A percentile compares a stretch with the other conserved stretches of the same genome.
Conservation (phyloP, 1,140 invertebrate species). For the Dinoponera quadriceps region DNA sequence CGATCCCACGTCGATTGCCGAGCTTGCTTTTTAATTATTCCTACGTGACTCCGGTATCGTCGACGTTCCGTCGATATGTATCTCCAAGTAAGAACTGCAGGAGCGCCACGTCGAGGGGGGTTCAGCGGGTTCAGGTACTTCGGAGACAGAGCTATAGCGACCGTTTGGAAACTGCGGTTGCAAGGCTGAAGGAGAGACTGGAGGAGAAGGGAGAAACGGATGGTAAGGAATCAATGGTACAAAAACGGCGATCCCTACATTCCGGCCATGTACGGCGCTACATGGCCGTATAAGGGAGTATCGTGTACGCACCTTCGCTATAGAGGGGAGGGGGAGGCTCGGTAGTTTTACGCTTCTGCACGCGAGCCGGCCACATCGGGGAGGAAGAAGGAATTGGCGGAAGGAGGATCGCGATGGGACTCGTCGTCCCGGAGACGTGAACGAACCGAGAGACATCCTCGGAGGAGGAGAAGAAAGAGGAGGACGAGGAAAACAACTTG, state of each 20-base stretch:
- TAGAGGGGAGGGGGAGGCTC: conserved; percentile 45
- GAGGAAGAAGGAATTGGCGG: conserved; percentile 3
- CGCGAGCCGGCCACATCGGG: conserved; percentile 31
- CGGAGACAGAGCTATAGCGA: no score
- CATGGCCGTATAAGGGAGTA: conserved; percentile 80
- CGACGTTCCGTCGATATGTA: background rate
- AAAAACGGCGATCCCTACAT: conserved; percentile 84
- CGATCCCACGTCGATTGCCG: conserved; percentile 14
- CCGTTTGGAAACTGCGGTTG: no score
- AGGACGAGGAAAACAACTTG: background rate
- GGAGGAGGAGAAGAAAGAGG: no score
- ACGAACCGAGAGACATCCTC: no score
- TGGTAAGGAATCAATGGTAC: conserved; percentile 78
- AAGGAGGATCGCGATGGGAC: conserved; percentile 17
- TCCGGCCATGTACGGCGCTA: conserved; percentile 81
- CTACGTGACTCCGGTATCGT: background rate
- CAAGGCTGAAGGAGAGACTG: background rate
- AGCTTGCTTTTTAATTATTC: conserved; percentile 37
- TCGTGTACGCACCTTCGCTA: conserved; percentile 74
- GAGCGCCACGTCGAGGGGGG: no score
- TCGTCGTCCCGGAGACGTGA: background rate
- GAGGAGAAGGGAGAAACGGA: conserved; percentile 37
- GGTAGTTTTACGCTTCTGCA: conserved; percentile 69
- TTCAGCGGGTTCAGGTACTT: no score
- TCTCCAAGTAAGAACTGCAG: no score